Evolutionary conservation across 2,113 vertebrate species (phyloP), one percentile per base, ranked within the genome.

Genomic region (Mesoclemmys tuberculata): DNA sequence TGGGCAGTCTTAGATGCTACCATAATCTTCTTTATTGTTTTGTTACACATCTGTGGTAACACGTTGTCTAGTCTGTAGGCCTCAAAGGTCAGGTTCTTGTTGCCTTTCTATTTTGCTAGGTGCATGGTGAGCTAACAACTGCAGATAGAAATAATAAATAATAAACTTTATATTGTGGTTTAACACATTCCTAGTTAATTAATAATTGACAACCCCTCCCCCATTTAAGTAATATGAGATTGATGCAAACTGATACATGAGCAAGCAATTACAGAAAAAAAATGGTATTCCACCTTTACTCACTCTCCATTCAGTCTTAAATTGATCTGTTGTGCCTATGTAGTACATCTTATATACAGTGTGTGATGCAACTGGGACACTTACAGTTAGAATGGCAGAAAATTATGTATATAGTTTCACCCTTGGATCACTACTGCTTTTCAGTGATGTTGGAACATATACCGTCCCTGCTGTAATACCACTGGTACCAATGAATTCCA

Each of bases 1-100:
- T 24, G 7, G 14, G 24, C 18, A 21, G 21, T 68, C 35, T 68
- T 14, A 24, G n/a, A 81, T 52, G 35, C 52, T 0, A 2, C 0
- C 44, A 21, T 79, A 22, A 51, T 21, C 49, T 77, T 31, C 87
- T 3, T 3, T 79, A 52, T 80, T 51, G 38, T 44, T n/a, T 71
- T n/a, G 61, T 61, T 77, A 77, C 38, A 11, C 77, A 2, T 3
- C 38, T 22, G 9, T 82, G 48, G 64, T 44, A 35, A 48, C 26
- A 5, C 4, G 1, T 79, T 48, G 21, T 12, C 77, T 88, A n/a
- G 4, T 0, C 48, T 87, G 54, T 52, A 75, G 4, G 31, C 21
- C 79, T 46, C n/a, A 11, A 10, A 61, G 29, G 75, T 35, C 38
- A 89, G 83, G 41, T 4, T 8, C 29, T 44, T 19, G 26, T 55